Conservation (phyloP, 2,797 vertebrate species). For the Cyclura pinguis region DNA sequence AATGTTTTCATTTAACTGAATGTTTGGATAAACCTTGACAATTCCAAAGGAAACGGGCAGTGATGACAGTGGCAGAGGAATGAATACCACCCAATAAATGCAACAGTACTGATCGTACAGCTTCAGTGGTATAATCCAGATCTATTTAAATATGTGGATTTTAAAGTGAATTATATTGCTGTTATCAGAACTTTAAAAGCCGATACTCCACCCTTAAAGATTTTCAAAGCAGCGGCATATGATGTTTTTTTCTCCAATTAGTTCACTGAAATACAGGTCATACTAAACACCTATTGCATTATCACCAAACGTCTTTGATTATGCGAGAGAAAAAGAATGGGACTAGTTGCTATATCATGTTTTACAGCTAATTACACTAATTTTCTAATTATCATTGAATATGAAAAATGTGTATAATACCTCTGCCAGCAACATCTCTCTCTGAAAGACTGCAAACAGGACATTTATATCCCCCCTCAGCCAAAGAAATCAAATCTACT, state of each 20-base stretch:
- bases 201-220: background rate
- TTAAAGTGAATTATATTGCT: background rate
- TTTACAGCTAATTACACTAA: background rate
- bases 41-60: background rate
- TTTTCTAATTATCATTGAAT: slow-evolving; percentile 24
- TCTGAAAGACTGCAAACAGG: background rate
- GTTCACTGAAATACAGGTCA: background rate
- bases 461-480: background rate
- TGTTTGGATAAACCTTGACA: background rate
- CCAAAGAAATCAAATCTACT: slow-evolving; percentile 32
- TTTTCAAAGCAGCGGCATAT: no score
- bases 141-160: background rate
- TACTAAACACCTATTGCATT: background rate
- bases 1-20: background rate
- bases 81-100: background rate
- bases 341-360: slow-evolving; percentile 16
- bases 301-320: background rate
- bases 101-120: background rate
- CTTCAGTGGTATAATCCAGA: background rate
- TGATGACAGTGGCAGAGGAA: background rate
- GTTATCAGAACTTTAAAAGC: background rate
- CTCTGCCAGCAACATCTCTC: background rate
- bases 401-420: background rate
- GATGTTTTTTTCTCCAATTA: background rate
- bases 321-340: background rate